Conservation (phyloP, 1,140 invertebrate genomes). For the Lucilia sericata region DNA sequence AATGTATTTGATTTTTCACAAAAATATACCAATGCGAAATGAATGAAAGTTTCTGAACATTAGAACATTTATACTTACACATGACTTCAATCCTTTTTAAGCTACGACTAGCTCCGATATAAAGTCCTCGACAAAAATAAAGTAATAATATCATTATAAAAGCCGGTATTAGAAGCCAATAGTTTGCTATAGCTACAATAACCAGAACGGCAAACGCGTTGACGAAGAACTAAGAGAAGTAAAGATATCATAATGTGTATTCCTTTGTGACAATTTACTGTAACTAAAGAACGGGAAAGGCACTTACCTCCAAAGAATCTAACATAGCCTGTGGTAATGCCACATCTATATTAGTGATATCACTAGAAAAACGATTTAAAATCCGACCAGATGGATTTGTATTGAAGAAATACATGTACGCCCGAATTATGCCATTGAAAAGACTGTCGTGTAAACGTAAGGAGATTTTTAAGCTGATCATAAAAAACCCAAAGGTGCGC, state of each 20-base stretch:
- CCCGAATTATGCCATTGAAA: constrained; percentile 83
- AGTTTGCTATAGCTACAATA: constrained; percentile 82
- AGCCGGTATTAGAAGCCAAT: constrained; percentile 81
- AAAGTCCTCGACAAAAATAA: constrained; percentile 77
- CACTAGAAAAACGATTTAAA: constrained; percentile 88
- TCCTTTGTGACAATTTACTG: neutral
- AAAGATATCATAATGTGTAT: too few relatives aligned
- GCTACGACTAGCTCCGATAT: constrained; percentile 82
- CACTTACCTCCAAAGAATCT: constrained; percentile 78
- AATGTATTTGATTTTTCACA: too few relatives aligned
- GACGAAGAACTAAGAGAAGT: constrained; percentile 71
- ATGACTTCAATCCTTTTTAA: constrained; percentile 86
- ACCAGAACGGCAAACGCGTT: constrained; percentile 75
- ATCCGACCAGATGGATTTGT: constrained; percentile 85
- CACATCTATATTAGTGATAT: constrained; percentile 88
- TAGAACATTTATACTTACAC: constrained; percentile 70
- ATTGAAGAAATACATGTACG: constrained; percentile 91
- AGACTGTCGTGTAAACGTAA: constrained; percentile 85
- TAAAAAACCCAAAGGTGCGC: constrained; percentile 80
- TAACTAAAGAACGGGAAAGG: neutral
- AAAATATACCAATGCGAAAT: too few relatives aligned
- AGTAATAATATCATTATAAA: constrained; percentile 76
- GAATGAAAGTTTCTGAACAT: too few relatives aligned
- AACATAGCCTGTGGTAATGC: constrained; percentile 80
- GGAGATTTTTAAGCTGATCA: constrained; percentile 83